Conservation (phyloP, 2,797 vertebrate genomes). For the Schizothorax lantsangensis region DNA sequence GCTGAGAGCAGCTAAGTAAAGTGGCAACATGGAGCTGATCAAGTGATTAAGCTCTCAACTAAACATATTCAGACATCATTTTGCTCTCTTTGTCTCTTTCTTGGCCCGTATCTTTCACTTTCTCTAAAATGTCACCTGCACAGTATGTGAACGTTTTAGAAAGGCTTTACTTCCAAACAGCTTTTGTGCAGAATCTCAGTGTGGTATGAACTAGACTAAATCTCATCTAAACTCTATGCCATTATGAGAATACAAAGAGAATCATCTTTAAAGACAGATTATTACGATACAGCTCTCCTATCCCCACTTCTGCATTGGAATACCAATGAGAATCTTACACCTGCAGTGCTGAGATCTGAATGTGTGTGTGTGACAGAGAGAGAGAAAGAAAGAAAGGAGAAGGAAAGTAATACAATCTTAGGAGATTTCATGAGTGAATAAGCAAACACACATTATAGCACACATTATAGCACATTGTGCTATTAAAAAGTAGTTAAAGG, state of each 20-base stretch:
- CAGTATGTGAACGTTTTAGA: background rate
- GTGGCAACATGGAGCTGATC: slow-evolving; percentile 1
- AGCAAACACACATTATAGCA: background rate
- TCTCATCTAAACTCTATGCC: background rate
- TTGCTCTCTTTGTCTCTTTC: slow-evolving; percentile 1
- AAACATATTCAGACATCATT: background rate
- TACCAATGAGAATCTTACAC: slow-evolving; percentile 37
- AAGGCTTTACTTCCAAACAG: slow-evolving; percentile 7
- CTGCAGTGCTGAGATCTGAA: slow-evolving; percentile 36
- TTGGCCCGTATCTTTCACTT: background rate
- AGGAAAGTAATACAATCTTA: background rate
- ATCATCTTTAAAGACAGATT: slow-evolving; percentile 13
- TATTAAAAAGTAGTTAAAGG: background rate
- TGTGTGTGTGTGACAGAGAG: slow-evolving; percentile 19
- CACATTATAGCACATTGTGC: background rate
- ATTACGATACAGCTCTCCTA: slow-evolving; percentile 14
- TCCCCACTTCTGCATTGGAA: slow-evolving; percentile 21
- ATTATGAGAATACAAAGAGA: slow-evolving; percentile 10
- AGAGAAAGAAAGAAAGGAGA: background rate
- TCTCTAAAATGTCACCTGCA: background rate
- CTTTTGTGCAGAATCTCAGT: slow-evolving; percentile 7
- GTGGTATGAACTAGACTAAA: background rate
- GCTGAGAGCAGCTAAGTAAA: background rate
- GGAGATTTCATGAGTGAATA: background rate
- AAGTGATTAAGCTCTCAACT: slow-evolving; percentile 1